Percentiles rank a stretch among this genome's conserved stretches.
Evolutionary conservation across 2,888 invertebrate species (phyloP).

Genomic region (Agrotis exclamationis): DNA sequence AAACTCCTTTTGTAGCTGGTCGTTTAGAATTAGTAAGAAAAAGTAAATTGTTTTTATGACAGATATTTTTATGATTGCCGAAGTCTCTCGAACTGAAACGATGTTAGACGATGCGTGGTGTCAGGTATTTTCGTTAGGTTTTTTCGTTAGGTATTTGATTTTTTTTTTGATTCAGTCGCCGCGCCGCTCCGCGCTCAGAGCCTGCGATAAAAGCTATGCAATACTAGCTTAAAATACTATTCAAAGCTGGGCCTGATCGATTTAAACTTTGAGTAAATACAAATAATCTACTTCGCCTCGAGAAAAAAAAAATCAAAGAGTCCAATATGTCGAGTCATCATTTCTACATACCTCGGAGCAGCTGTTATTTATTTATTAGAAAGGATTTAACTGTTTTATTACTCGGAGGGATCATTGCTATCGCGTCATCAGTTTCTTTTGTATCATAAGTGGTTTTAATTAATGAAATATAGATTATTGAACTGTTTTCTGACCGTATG

Average conservation of each 20-base stretch:
- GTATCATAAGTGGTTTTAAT: slow-evolving; percentile 1
- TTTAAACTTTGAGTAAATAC: slow-evolving; percentile 34
- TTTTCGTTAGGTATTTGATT: too few relatives aligned
- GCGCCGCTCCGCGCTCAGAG: too few relatives aligned
- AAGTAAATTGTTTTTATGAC: too few relatives aligned
- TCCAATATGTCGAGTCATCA: slow-evolving; percentile 31
- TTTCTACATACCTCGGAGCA: slow-evolving; percentile 20
- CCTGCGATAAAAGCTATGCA: too few relatives aligned
- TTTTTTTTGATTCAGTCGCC: too few relatives aligned
- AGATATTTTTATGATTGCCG: too few relatives aligned
- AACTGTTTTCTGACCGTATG: not conserved
- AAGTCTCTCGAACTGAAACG: too few relatives aligned
- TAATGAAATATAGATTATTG: not conserved
- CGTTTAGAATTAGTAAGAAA: too few relatives aligned
- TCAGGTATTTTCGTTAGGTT: too few relatives aligned
- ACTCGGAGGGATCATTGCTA: not conserved
- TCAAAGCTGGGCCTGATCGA: slow-evolving; percentile 24
- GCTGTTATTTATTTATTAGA: slow-evolving; percentile 21
- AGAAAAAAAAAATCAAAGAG: slow-evolving; percentile 29
- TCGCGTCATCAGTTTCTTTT: not conserved
- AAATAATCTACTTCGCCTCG: slow-evolving; percentile 29
- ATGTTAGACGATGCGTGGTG: too few relatives aligned
- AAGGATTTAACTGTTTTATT: slow-evolving; percentile 18
- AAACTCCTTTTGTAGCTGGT: too few relatives aligned
- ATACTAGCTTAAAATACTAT: slow-evolving; percentile 12